These are phyloP conservation scores for Athene cunicularia DNA, from an alignment of 2,113 vertebrate genomes.

Conservation along the genomic window DNA sequence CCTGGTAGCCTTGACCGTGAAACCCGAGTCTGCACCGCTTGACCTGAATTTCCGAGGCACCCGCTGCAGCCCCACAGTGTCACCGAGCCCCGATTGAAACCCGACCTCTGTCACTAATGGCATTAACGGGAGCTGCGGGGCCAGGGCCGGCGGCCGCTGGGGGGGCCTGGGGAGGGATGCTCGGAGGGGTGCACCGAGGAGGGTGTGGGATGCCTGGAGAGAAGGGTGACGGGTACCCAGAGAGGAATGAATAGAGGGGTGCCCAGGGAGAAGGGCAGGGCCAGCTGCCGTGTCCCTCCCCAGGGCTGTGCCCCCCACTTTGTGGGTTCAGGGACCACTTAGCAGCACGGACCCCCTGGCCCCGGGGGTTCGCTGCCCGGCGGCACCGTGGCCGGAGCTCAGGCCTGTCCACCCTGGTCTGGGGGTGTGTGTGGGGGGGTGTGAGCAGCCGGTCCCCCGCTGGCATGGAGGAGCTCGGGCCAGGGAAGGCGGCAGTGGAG, in stretches of 20 bases:
- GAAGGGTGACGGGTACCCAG: background rate
- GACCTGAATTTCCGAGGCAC: conserved; percentile 70
- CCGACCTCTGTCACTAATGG: conserved; percentile 70
- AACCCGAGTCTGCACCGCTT: conserved; percentile 49
- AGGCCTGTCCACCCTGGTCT: background rate
- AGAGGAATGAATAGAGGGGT: background rate
- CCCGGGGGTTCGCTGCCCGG: background rate
- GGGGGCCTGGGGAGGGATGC: background rate
- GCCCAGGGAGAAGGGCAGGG: background rate
- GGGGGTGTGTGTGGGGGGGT: background rate
- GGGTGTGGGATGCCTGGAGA: background rate
- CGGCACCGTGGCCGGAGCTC: background rate
- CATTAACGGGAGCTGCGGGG: conserved; percentile 66
- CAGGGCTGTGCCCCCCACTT: rapidly evolving
- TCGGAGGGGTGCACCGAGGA: background rate
- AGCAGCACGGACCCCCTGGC: rapidly evolving
- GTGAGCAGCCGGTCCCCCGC: conserved; percentile 80
- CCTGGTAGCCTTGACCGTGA: conserved; percentile 70
- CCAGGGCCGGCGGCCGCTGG: conserved; percentile 5
- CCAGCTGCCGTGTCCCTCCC: no score
- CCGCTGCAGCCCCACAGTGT: conserved; percentile 46
- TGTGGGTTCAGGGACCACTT: background rate
- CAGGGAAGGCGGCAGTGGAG: conserved; percentile 78
- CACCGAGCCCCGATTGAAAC: conserved; percentile 69
- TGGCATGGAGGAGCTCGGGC: conserved; percentile 81